Conservation (phyloP, 2,113 vertebrate genomes). For the Rhegmatorhina hoffmannsi region DNA sequence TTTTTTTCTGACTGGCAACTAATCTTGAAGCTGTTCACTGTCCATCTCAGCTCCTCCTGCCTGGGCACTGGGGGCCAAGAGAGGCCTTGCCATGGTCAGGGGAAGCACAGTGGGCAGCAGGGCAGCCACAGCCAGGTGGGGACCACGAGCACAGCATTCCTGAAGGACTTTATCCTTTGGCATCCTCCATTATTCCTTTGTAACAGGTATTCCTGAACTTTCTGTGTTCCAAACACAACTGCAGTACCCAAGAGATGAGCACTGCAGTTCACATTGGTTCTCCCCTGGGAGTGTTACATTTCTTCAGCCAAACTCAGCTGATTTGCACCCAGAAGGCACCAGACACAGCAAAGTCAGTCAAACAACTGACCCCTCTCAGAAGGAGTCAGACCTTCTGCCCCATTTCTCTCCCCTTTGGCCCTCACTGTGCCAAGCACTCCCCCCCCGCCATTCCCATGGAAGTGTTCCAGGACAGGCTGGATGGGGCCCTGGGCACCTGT, state of each 20-base stretch:
- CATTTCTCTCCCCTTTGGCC: neutral
- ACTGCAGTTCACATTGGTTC: neutral
- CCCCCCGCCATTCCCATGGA: neutral
- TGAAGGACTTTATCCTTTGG: neutral
- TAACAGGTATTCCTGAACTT: neutral
- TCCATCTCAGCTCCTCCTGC: neutral
- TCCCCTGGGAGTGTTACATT: neutral
- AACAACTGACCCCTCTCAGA: neutral
- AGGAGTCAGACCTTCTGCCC: neutral
- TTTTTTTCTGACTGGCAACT: neutral
- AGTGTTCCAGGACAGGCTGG: neutral
- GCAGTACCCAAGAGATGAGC: too few relatives aligned
- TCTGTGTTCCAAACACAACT: neutral
- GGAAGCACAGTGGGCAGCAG: neutral
- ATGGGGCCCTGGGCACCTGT: neutral
- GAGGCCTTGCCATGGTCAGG: neutral
- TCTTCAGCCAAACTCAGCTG: neutral
- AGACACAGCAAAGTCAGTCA: neutral
- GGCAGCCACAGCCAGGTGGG: neutral
- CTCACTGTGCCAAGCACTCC: neutral
- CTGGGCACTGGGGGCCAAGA: fast-evolving
- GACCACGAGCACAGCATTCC: neutral
- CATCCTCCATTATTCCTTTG: neutral
- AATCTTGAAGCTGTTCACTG: neutral
- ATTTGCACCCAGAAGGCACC: neutral